These are phyloP conservation scores for Typhlichthys subterraneus DNA, from an alignment of 2,797 vertebrate genomes.

Conservation along the genomic window DNA sequence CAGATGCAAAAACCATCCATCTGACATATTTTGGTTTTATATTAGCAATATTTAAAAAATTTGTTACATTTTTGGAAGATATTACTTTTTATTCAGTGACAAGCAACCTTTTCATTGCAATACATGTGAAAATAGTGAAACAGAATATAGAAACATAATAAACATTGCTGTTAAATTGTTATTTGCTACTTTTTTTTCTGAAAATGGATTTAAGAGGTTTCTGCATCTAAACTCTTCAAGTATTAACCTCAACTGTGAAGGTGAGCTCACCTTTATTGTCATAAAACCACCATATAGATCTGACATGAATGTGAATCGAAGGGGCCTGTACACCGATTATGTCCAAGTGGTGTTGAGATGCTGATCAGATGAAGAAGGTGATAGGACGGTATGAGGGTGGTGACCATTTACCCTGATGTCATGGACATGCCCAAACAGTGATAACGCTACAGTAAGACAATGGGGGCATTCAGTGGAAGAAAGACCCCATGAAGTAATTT, in stretches of 20 bases:
- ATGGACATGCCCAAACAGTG: conserved; percentile 31
- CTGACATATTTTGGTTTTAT: too few species aligned
- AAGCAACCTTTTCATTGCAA: too few species aligned
- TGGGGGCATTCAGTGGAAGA: conserved; percentile 24
- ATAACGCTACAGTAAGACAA: conserved; percentile 28
- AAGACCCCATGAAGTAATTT: background rate
- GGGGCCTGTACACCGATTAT: conserved; percentile 28
- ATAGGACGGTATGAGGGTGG: conserved; percentile 44
- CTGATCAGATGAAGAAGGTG: conserved; percentile 1
- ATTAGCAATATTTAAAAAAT: too few species aligned
- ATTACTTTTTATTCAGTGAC: too few species aligned
- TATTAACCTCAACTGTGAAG: conserved; percentile 1
- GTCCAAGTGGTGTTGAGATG: conserved; percentile 10
- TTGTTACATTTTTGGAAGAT: too few species aligned
- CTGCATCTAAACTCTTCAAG: background rate
- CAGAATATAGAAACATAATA: too few species aligned
- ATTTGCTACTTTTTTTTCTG: too few species aligned
- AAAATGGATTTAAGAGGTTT: too few species aligned
- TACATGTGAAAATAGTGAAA: too few species aligned
- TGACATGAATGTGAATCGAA: conserved; percentile 15
- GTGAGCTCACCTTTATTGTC: background rate
- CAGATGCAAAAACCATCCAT: too few species aligned
- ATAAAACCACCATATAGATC: conserved; percentile 12
- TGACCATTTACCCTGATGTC: conserved; percentile 28
- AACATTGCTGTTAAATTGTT: too few species aligned